Conservation (phyloP, 2,113 vertebrate species). For the Cryptomyrus ogoouensis region DNA sequence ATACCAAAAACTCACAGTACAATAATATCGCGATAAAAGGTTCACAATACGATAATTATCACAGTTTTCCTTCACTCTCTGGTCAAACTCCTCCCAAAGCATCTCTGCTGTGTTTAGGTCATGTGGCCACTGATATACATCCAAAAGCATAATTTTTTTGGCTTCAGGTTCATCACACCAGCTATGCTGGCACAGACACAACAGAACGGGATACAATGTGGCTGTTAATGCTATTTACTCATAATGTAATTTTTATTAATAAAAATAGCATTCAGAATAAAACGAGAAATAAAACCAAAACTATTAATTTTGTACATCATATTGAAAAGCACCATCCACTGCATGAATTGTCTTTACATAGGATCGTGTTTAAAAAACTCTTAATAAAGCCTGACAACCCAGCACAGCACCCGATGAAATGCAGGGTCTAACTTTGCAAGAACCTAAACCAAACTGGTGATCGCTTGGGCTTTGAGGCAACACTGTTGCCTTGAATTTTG, state of each 20-base stretch:
- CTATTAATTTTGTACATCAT: not conserved
- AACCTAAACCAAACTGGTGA: not conserved
- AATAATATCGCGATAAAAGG: too few relatives aligned
- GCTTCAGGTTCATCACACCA: not conserved
- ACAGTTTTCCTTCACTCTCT: not conserved
- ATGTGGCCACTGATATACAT: not conserved
- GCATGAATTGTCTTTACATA: not conserved
- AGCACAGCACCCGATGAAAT: not conserved
- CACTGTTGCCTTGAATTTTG: not conserved
- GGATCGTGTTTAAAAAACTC: not conserved
- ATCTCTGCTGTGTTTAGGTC: not conserved
- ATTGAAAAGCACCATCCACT: not conserved
- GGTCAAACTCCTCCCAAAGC: not conserved
- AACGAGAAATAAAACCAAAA: not conserved
- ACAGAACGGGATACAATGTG: not conserved
- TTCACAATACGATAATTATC: too few relatives aligned
- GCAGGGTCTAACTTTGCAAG: not conserved
- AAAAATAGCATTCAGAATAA: not conserved
- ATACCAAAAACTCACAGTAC: too few relatives aligned
- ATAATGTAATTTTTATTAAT: not conserved
- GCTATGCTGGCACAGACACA: not conserved
- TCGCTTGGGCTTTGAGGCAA: not conserved
- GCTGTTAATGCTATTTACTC: not conserved
- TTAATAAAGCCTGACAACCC: not conserved
- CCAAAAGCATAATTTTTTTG: not conserved